These are phyloP conservation scores for Agrochola litura DNA, from an alignment of 2,888 invertebrate genomes.

Conservation along the genomic window DNA sequence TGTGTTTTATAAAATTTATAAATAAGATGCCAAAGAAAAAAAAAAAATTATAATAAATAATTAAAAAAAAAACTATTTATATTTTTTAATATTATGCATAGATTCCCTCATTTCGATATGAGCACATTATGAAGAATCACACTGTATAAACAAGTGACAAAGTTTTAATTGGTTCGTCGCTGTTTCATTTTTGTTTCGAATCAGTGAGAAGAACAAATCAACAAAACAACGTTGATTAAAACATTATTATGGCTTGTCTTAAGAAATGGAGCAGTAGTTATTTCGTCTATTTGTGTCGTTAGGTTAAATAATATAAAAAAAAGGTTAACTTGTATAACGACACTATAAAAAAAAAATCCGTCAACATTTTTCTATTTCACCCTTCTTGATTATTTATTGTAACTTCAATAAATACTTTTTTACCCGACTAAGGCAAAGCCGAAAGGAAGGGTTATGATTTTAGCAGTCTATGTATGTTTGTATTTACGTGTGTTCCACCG, in stretches of 20 bases:
- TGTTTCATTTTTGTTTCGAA: slow-evolving; percentile 4
- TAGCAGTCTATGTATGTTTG: no score
- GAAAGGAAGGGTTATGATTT: no score
- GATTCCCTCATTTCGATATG: no score
- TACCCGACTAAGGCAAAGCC: no score
- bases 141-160: slow-evolving; percentile 7
- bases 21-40: no score
- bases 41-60: no score
- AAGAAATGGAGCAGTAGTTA: background rate
- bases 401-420: background rate
- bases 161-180: background rate
- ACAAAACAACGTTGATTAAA: background rate
- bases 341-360: background rate
- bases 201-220: background rate
- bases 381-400: background rate
- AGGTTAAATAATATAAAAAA: no score
- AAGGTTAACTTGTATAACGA: background rate
- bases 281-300: background rate
- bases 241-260: background rate
- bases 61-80: no score
- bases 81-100: no score
- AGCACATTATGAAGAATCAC: no score
- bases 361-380: background rate
- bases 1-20: no score
- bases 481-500: no score